A percentile compares a stretch with the other conserved stretches of the same genome.
Conservation (phyloP, 2,888 invertebrate species). For the Drosophila lacicola region DNA sequence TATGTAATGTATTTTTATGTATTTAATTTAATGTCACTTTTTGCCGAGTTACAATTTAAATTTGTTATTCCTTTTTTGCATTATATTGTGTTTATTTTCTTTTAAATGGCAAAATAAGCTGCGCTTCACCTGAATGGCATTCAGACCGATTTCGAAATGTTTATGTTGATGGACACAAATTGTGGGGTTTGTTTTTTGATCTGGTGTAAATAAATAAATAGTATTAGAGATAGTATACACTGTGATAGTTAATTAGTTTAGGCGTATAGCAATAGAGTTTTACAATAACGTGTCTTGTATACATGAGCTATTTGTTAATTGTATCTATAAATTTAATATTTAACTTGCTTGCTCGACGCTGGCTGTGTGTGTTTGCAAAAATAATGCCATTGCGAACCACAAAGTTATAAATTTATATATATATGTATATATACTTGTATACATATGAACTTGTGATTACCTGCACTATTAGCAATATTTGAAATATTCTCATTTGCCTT, state of each 20-base stretch:
- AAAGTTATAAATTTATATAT: slow-evolving; percentile 28
- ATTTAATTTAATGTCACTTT: slow-evolving; percentile 42
- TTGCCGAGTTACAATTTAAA: slow-evolving; percentile 38
- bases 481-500: slow-evolving; percentile 43
- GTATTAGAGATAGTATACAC: slow-evolving; percentile 66
- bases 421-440: slow-evolving; percentile 35
- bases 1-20: slow-evolving; percentile 49
- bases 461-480: slow-evolving; percentile 58
- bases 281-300: slow-evolving; percentile 33
- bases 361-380: slow-evolving; percentile 54
- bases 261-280: slow-evolving; percentile 74
- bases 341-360: slow-evolving; percentile 32
- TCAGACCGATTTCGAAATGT: slow-evolving; percentile 30
- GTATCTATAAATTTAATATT: slow-evolving; percentile 46
- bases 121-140: slow-evolving; percentile 43
- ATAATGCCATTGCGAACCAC: slow-evolving; percentile 62
- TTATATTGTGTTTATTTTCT: background rate
- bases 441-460: slow-evolving; percentile 53
- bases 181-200: slow-evolving; percentile 11
- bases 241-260: slow-evolving; percentile 57
- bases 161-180: slow-evolving; percentile 23
- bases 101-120: slow-evolving; percentile 44
- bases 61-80: slow-evolving; percentile 14
- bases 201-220: slow-evolving; percentile 66
- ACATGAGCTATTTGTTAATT: slow-evolving; percentile 43